Evolutionary conservation across 2,797 vertebrate species (phyloP).

Genomic region (Cynopterus sphinx): DNA sequence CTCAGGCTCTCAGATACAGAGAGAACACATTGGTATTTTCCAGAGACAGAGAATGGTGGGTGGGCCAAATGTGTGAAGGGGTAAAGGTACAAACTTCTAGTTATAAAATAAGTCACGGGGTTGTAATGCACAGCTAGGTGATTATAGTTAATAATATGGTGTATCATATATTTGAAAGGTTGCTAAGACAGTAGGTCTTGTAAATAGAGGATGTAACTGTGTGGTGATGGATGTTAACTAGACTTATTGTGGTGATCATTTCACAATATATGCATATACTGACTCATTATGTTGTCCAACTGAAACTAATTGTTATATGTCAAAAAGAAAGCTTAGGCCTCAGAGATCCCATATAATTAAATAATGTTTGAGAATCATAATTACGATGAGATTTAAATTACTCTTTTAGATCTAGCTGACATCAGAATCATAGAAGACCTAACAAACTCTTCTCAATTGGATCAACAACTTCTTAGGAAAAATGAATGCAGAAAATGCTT

Average conservation of each 20-base stretch:
- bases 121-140: not conserved
- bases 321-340: not conserved
- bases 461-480: not conserved
- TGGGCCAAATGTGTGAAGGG: not conserved
- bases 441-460: not conserved
- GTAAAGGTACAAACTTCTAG: not conserved
- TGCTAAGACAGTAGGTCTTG: not conserved
- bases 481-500: conserved; percentile 23
- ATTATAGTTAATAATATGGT: not conserved
- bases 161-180: not conserved
- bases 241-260: not conserved
- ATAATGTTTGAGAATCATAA: not conserved
- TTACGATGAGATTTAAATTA: not conserved
- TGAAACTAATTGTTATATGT: not conserved
- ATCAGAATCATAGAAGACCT: not conserved
- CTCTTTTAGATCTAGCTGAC: not conserved
- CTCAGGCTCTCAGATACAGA: not conserved
- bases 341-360: not conserved
- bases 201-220: not conserved
- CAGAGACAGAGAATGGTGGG: not conserved
- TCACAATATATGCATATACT: not conserved
- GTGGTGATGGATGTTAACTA: not conserved
- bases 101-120: not conserved
- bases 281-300: not conserved
- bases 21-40: not conserved